Evolutionary conservation across 2,888 invertebrate genomes (phyloP).

Genomic region (Mamestra brassicae): DNA sequence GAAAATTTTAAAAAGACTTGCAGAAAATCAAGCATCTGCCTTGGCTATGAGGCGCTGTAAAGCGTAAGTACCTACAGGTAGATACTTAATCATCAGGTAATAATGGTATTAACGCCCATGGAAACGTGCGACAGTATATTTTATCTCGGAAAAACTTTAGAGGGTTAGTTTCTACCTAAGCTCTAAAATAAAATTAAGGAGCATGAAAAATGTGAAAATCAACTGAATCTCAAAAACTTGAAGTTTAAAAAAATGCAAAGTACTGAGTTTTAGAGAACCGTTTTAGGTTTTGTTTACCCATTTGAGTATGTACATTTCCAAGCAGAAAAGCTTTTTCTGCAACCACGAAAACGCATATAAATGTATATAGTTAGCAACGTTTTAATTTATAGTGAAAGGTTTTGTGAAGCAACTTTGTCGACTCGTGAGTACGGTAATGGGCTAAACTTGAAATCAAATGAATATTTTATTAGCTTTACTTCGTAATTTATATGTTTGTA

Average conservation of each 20-base stretch:
- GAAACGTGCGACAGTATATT: neutral
- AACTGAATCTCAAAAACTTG: slow-evolving; percentile 4
- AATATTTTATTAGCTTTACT: slow-evolving; percentile 66
- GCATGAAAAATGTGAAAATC: neutral
- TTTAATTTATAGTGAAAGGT: slow-evolving; percentile 32
- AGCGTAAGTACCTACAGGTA: neutral
- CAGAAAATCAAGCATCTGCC: neutral
- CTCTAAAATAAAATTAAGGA: neutral
- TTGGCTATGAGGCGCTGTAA: neutral
- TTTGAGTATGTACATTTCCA: slow-evolving; percentile 29
- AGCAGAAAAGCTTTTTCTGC: slow-evolving; percentile 30
- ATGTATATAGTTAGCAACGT: slow-evolving; percentile 10
- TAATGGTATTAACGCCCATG: slow-evolving; percentile 8
- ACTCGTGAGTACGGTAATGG: slow-evolving; percentile 54
- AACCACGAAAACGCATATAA: slow-evolving; percentile 24
- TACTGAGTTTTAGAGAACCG: neutral
- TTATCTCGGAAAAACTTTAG: neutral
- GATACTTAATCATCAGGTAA: neutral
- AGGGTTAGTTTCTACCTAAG: neutral
- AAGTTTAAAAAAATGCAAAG: slow-evolving; percentile 4
- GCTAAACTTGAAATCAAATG: slow-evolving; percentile 64
- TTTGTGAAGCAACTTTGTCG: slow-evolving; percentile 35
- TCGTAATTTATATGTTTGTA: slow-evolving; percentile 3
- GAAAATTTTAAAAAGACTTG: neutral
- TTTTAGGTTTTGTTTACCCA: neutral